A percentile compares a stretch with the other conserved stretches of the same genome.
Conservation (phyloP, 2,797 vertebrate species). For the Acipenser oxyrinchus region DNA sequence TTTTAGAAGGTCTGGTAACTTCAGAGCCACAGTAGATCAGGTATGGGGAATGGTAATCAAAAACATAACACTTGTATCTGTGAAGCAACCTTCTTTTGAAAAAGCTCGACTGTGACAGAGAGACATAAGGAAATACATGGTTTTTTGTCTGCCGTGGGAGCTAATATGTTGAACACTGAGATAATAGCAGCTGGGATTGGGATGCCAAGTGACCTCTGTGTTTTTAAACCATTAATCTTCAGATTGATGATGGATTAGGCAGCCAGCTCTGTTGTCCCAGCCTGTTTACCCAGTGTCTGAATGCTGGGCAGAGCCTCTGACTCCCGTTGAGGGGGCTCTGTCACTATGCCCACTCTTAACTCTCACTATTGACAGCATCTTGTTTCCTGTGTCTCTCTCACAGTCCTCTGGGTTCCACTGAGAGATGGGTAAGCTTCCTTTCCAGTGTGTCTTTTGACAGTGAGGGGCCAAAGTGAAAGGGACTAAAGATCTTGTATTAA, state of each 20-base stretch:
- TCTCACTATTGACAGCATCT: slow-evolving; percentile 18
- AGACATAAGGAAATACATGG: too few species aligned
- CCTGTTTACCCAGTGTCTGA: slow-evolving; percentile 15
- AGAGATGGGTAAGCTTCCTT: not conserved
- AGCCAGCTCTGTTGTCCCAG: slow-evolving; percentile 13
- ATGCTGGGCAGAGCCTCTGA: slow-evolving; percentile 20
- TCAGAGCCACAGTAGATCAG: too few species aligned
- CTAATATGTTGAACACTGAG: slow-evolving; percentile 14
- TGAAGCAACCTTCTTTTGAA: too few species aligned
- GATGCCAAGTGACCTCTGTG: slow-evolving; percentile 7
- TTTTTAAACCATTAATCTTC: slow-evolving; percentile 12
- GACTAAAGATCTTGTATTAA: too few species aligned
- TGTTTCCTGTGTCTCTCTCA: slow-evolving; percentile 17
- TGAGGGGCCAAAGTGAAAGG: not conserved
- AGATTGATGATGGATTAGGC: slow-evolving; percentile 1
- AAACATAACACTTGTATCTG: too few species aligned
- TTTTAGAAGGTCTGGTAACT: too few species aligned
- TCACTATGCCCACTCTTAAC: slow-evolving; percentile 9
- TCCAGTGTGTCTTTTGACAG: not conserved
- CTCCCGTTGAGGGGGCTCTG: slow-evolving; percentile 16
- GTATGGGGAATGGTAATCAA: too few species aligned
- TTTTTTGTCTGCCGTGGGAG: not conserved
- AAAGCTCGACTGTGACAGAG: too few species aligned
- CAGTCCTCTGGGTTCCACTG: slow-evolving; percentile 5
- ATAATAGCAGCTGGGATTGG: slow-evolving; percentile 17